phyloP scores from a whole-genome alignment of 2,113 vertebrate genomes.

The Silurus asotus region DNA sequence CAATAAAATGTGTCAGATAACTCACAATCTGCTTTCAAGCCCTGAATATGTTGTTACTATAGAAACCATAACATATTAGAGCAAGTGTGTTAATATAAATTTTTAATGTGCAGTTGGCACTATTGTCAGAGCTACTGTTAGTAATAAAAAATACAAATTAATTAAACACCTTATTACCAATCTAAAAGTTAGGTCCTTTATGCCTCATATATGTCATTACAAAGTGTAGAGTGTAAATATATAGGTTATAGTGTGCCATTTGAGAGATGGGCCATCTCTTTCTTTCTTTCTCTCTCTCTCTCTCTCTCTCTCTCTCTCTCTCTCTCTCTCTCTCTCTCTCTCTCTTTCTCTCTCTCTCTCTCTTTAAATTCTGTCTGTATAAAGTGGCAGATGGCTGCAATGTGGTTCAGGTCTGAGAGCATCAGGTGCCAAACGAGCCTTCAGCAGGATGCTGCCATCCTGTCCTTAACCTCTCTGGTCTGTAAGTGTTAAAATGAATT shows the following conservation, averaged over 20 bases:
- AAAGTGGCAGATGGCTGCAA: conserved; percentile 41
- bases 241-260: not conserved
- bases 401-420: conserved; percentile 36
- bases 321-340: not conserved
- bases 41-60: not conserved
- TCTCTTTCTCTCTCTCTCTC: not conserved
- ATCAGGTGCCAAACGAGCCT: conserved; percentile 32
- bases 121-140: not conserved
- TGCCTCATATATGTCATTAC: not conserved
- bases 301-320: not conserved
- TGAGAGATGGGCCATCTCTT: not conserved
- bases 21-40: not conserved
- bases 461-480: not conserved
- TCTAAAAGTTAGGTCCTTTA: not conserved
- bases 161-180: not conserved
- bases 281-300: not conserved
- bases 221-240: not conserved
- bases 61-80: conserved; percentile 1
- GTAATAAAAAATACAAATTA: not conserved
- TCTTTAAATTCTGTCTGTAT: not conserved
- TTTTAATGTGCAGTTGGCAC: not conserved
- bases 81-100: not conserved
- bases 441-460: conserved; percentile 30
- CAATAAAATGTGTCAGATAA: not conserved
- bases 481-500: not conserved